These are phyloP conservation scores for Nematolebias whitei DNA, from an alignment of 2,113 vertebrate species.

Conservation along the genomic window DNA sequence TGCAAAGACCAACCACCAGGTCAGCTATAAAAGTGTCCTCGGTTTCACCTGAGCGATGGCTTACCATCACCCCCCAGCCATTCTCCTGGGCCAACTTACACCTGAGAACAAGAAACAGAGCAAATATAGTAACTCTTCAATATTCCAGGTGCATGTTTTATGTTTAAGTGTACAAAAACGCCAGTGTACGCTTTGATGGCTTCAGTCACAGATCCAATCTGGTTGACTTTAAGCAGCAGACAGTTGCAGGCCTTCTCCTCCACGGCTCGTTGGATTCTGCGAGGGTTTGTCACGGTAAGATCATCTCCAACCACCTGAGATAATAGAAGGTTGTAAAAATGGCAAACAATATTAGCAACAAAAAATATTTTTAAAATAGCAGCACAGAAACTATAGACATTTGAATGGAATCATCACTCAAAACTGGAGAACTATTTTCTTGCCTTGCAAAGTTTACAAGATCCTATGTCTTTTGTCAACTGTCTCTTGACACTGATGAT, in stretches of 20 bases:
- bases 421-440: background rate
- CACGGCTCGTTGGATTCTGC: constrained; percentile 88
- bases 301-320: constrained; percentile 90
- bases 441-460: background rate
- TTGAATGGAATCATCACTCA: no score
- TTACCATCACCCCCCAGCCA: constrained; percentile 96
- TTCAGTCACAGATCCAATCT: constrained; percentile 91
- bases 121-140: background rate
- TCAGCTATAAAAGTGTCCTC: constrained; percentile 96
- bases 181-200: constrained; percentile 91
- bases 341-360: no score
- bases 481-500: background rate
- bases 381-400: no score
- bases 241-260: constrained; percentile 94
- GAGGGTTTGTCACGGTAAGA: constrained; percentile 91
- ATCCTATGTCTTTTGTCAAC: no score
- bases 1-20: constrained; percentile 93
- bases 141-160: background rate
- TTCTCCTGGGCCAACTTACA: constrained; percentile 96
- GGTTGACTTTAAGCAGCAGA: constrained; percentile 92
- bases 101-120: constrained; percentile 62
- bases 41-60: constrained; percentile 92
- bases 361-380: no score
- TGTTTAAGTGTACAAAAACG: background rate
- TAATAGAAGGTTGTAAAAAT: no score